phyloP scores from a whole-genome alignment of 2,113 vertebrate genomes.

The Papio anubis region DNA sequence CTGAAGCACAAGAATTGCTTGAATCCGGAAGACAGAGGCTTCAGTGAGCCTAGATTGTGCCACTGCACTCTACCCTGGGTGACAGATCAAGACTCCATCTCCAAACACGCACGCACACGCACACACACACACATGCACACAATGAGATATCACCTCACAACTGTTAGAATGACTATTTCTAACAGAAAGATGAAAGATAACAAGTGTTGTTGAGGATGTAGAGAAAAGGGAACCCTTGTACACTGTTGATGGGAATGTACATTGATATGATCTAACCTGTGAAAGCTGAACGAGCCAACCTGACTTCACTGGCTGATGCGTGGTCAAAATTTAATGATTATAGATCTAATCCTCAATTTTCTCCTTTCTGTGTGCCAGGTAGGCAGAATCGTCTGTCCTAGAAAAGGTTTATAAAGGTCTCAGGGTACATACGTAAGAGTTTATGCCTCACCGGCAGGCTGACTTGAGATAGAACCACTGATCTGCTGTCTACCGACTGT shows the following conservation, averaged over 20 bases:
- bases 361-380: not conserved
- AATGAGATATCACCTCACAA: not conserved
- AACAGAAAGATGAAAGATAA: not conserved
- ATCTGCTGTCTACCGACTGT: not conserved
- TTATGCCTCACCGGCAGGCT: not conserved
- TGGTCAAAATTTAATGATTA: not conserved
- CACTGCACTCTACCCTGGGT: too few species aligned
- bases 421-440: not conserved
- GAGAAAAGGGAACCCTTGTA: not conserved
- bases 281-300: not conserved
- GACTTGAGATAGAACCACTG: accelerated
- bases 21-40: too few species aligned
- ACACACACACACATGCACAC: too few species aligned
- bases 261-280: not conserved
- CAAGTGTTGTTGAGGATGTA: not conserved
- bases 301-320: not conserved
- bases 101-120: too few species aligned
- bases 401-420: not conserved
- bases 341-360: not conserved
- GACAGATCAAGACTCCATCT: too few species aligned
- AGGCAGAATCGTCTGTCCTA: not conserved
- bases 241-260: not conserved
- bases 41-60: too few species aligned
- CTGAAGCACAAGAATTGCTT: too few species aligned
- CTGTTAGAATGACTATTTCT: not conserved